Evolutionary conservation across 2,113 vertebrate genomes (phyloP).

Genomic region (Chaetura pelagica): DNA sequence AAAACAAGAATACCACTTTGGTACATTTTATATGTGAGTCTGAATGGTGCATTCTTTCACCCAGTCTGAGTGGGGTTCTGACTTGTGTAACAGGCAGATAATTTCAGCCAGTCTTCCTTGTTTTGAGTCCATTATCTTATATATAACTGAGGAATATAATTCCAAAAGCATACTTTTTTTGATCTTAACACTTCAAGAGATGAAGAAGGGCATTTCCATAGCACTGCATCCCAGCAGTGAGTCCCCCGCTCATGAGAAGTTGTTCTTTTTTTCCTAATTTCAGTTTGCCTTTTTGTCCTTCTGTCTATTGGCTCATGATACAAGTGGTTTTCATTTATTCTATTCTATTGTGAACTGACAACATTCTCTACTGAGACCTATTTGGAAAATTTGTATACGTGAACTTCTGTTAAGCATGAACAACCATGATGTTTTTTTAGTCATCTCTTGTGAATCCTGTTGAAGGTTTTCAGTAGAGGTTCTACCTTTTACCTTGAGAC

Average conservation of each 20-base stretch:
- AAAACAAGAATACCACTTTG: background rate
- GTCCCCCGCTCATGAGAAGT: background rate
- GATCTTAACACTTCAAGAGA: background rate
- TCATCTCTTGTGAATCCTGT: background rate
- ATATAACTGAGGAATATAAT: background rate
- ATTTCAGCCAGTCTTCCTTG: background rate
- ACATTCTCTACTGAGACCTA: background rate
- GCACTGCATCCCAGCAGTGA: background rate
- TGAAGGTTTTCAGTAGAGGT: background rate
- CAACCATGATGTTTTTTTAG: background rate
- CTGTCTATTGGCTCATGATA: background rate
- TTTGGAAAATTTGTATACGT: background rate
- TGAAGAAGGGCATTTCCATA: background rate
- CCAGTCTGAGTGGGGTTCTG: background rate
- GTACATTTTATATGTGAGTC: background rate
- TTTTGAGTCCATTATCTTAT: background rate
- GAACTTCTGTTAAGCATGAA: background rate
- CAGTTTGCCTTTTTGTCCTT: background rate
- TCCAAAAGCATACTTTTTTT: background rate
- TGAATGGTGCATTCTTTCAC: background rate
- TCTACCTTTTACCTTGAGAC: background rate
- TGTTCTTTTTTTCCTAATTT: background rate
- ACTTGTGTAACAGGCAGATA: background rate
- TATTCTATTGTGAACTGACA: background rate
- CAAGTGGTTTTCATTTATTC: background rate